phyloP scores from a whole-genome alignment of 2,113 vertebrate genomes.

The Cololabis saira region DNA sequence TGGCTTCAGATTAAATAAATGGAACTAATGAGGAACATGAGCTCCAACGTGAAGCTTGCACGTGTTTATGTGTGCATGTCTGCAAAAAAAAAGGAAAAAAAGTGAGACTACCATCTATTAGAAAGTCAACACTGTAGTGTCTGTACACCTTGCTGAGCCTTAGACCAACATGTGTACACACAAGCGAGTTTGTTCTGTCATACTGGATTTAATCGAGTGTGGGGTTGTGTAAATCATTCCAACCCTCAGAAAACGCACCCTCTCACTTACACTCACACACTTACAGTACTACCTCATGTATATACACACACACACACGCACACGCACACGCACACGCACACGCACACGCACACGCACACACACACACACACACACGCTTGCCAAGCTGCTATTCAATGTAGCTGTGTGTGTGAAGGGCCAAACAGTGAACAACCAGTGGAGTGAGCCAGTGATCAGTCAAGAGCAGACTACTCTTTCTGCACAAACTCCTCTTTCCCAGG shows the following conservation, averaged over 20 bases:
- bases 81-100: not conserved
- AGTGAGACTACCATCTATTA: conserved; percentile 61
- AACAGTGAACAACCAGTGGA: conserved; percentile 22
- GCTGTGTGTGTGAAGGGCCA: conserved; percentile 28
- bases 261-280: conserved; percentile 9
- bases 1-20: conserved; percentile 67
- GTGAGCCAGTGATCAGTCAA: not conserved
- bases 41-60: conserved; percentile 42
- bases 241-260: conserved; percentile 76
- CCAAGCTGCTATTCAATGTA: conserved; percentile 42
- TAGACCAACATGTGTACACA: conserved; percentile 72
- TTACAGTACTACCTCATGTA: conserved; percentile 23
- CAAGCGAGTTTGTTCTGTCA: conserved; percentile 81
- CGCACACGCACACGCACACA: conserved; percentile 1
- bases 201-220: conserved; percentile 78
- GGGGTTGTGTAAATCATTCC: conserved; percentile 77
- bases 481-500: no score
- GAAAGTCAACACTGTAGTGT: conserved; percentile 62
- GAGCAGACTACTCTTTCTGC: no score
- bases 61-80: conserved; percentile 21
- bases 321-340: conserved; percentile 35
- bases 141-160: conserved; percentile 56
- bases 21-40: conserved; percentile 62
- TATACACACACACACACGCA: conserved; percentile 18
- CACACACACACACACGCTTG: conserved; percentile 38